Base-by-base conservation (phyloP, 2,888 invertebrate genomes). In the Ophion slaviceki region DNA sequence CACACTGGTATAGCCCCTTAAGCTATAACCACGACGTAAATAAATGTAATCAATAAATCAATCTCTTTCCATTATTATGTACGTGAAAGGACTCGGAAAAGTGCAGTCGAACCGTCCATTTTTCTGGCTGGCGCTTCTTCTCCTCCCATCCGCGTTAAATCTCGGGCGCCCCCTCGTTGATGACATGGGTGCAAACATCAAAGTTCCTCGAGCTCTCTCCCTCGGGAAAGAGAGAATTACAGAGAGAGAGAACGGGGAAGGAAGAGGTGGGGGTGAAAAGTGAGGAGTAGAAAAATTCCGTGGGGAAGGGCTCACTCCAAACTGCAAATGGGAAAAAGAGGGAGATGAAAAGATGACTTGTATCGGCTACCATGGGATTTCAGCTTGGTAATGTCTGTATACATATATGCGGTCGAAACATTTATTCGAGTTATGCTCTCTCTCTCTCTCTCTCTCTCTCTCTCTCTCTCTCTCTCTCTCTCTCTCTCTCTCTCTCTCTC, bases 321-420 rank as follows among this genome's bases (percentile, higher is more conserved):
- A 45, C 28, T 47, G 47, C 45, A 45, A 47, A 64, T 75, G 28
- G 62, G 62, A 45, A 28, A 62, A 62, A 14, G 4, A 61, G 57
- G 20, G 10, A 53, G 70, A 40, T 32, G 28, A 47, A 47, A 28
- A 47, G 45, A 47, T 64, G 40, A 10, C 62, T 75, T 28, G 17
- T 64, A 62, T 47, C 24, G 62, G 62, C 62, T 47, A 64, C 62
- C 62, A 45, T 47, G 64, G 45, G 45, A 75, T 28, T 20, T 36
- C 71, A 62, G 64, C 53, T 80, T 53, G 68, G 61, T 61, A 74
- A 74, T 81, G 36, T 79, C 62, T 62, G 20, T 75, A 75, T 79
- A 67, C 78, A 78, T 72, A 68, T 74, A 32, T n/a, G 28, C 66
- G 47, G 11, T 24, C 62, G 64, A 68, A 75, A 61, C 47, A 47